These are phyloP conservation scores for Tympanuchus pallidicinctus DNA, from an alignment of 2,113 vertebrate species.

Conservation along the genomic window DNA sequence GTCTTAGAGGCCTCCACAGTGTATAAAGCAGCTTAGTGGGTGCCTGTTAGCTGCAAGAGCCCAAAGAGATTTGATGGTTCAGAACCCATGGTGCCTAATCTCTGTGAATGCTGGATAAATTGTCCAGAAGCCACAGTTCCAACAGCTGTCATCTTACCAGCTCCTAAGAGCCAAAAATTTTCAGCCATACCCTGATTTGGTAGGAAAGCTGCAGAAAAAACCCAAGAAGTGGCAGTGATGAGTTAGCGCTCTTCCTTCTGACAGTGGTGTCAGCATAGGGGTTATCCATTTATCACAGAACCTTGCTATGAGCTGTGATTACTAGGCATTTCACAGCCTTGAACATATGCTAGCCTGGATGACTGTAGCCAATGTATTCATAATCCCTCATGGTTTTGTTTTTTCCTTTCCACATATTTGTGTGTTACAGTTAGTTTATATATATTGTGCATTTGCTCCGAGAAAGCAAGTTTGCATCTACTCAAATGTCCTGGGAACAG, in stretches of 20 bases:
- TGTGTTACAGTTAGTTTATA: not conserved
- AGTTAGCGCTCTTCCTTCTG: not conserved
- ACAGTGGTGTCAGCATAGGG: not conserved
- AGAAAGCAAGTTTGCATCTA: not conserved
- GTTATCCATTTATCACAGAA: not conserved
- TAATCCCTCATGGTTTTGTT: not conserved
- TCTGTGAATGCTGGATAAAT: conserved; percentile 6
- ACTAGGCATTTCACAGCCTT: not conserved
- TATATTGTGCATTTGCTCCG: not conserved
- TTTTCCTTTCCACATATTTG: not conserved
- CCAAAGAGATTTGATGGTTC: not conserved
- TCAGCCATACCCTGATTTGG: not conserved
- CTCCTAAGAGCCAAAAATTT: conserved; percentile 13
- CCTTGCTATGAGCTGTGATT: not conserved
- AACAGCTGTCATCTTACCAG: not conserved
- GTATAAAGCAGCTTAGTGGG: not conserved
- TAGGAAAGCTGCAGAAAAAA: not conserved
- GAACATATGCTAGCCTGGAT: not conserved
- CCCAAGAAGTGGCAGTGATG: not conserved
- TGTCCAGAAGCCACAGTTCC: not conserved
- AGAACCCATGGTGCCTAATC: not conserved
- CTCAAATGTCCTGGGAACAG: not conserved
- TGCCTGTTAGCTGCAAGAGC: not conserved
- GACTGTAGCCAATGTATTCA: not conserved
- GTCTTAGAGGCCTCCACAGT: not conserved